A percentile compares a stretch with the other conserved stretches of the same genome.
phyloP scores from a whole-genome alignment of 1,140 invertebrate genomes.

The Habropoda laboriosa region DNA sequence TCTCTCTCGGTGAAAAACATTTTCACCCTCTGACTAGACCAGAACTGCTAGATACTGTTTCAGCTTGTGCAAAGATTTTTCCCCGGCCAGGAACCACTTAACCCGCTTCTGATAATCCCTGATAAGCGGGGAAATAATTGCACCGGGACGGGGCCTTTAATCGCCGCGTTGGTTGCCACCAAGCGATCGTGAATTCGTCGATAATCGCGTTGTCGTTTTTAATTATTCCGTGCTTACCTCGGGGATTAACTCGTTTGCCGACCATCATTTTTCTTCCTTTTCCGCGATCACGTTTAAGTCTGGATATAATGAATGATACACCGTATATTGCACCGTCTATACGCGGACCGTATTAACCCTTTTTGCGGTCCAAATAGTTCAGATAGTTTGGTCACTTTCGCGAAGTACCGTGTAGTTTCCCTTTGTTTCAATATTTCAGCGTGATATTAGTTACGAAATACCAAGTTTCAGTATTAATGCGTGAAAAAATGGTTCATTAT shows the following conservation, averaged over 20 bases:
- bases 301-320: neutral
- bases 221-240: conserved; percentile 11
- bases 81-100: neutral
- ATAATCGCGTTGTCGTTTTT: conserved; percentile 16
- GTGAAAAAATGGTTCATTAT: no score
- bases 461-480: no score
- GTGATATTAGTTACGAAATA: no score
- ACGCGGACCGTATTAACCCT: no score
- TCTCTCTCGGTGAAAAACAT: conserved; percentile 36
- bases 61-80: neutral
- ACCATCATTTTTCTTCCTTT: conserved; percentile 4
- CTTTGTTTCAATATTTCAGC: no score
- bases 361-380: no score
- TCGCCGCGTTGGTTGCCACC: neutral
- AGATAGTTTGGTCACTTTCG: no score
- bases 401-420: no score
- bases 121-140: conserved; percentile 22
- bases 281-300: neutral
- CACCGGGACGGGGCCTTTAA: neutral
- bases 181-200: conserved; percentile 28
- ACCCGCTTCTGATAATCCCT: conserved; percentile 7
- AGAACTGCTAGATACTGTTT: neutral
- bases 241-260: neutral
- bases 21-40: neutral
- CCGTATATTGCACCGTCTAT: no score